Percentiles rank a stretch among this genome's conserved stretches.
Evolutionary conservation across 2,113 vertebrate species (phyloP).

Genomic region (Isichthys henryi): DNA sequence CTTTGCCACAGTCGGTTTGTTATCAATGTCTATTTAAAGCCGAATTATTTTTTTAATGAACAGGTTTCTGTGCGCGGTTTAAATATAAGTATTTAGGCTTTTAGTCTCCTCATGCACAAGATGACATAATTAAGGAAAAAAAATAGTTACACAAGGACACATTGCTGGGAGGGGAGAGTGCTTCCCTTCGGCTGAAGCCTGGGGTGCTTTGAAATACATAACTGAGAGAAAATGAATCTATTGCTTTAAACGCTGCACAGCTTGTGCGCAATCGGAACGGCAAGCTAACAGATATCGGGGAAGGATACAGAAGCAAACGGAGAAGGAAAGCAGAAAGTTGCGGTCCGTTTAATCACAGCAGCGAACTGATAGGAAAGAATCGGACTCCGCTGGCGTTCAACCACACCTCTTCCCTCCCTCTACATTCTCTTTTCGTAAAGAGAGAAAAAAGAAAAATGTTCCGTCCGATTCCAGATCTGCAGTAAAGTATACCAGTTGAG

Average conservation of each 20-base stretch:
- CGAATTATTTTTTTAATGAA: neutral
- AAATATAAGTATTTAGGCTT: neutral
- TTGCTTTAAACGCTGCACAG: neutral
- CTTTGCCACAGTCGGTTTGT: neutral
- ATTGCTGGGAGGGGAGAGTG: neutral
- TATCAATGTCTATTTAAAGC: neutral
- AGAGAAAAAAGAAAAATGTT: conserved; percentile 20
- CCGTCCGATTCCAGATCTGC: conserved; percentile 28
- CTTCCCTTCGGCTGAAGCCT: neutral
- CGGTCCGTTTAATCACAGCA: neutral
- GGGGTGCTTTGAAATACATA: neutral
- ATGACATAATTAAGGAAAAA: neutral
- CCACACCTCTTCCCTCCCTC: conserved; percentile 18
- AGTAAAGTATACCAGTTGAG: conserved; percentile 27
- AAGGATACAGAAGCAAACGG: neutral
- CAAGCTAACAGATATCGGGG: neutral
- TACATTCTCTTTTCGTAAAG: neutral
- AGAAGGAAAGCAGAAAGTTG: neutral
- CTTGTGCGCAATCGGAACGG: neutral
- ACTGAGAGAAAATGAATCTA: neutral
- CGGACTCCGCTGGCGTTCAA: conserved; percentile 25
- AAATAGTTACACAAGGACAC: neutral
- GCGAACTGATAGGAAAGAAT: conserved; percentile 11
- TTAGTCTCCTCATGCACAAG: neutral
- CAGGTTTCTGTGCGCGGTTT: neutral